Evolutionary conservation across 2,113 vertebrate species (phyloP).

Genomic region (Sinocyclocheilus rhinocerous): DNA sequence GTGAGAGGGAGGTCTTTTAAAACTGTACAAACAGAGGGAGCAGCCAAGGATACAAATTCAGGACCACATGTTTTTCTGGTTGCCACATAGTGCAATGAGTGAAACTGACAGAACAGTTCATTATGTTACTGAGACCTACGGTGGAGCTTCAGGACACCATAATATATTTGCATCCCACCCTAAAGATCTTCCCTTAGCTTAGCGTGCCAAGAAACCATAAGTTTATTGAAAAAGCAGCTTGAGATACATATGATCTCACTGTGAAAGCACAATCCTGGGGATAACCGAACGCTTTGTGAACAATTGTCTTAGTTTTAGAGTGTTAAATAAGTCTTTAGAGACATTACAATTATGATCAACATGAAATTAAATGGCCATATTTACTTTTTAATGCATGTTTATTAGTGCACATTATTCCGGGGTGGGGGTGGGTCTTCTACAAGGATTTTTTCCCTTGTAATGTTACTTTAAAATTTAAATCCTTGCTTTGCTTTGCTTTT

Average conservation of each 20-base stretch:
- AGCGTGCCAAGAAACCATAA: constrained; percentile 7
- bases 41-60: constrained; percentile 19
- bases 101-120: constrained; percentile 12
- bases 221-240: constrained; percentile 1
- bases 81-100: not conserved
- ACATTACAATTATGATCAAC: not conserved
- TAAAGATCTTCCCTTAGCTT: constrained; percentile 31
- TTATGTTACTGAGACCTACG: constrained; percentile 11
- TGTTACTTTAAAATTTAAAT: not conserved
- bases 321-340: not conserved
- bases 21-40: constrained; percentile 15
- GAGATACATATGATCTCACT: constrained; percentile 13
- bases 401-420: not conserved
- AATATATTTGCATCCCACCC: constrained; percentile 22
- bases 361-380: not conserved
- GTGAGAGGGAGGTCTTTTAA: constrained; percentile 5
- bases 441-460: too few relatives aligned
- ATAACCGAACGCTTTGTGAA: not conserved
- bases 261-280: constrained; percentile 17
- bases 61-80: constrained; percentile 17
- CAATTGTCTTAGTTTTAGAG: not conserved
- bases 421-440: fast-evolving
- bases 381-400: not conserved
- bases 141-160: constrained; percentile 9
- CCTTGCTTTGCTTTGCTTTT: not conserved